Evolutionary conservation across 2,797 vertebrate genomes (phyloP), one percentile per base, ranked within the genome.

Genomic region (Pseudopleuronectes americanus): DNA sequence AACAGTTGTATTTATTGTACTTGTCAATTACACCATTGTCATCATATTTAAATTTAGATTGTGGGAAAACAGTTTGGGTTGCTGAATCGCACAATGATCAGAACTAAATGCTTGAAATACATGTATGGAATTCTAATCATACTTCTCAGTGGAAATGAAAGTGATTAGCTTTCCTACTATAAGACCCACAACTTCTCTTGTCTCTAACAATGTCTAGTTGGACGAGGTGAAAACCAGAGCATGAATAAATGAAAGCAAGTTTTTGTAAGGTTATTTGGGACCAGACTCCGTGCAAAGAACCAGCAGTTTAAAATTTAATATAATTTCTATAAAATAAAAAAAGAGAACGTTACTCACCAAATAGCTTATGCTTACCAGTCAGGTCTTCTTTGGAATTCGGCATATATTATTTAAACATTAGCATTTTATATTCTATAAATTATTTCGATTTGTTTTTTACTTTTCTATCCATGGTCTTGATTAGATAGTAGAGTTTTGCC

Each of bases 61-160:
- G 55, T 33, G 9, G n/a, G 6, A 2, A 9, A 52, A 49, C 26
- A 33, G 24, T 8, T 17, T 33, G 31, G 28, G 7, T 8, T 7
- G 7, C 7, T 31, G n/a, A 43, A 54, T 0, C 8, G 19, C 4
- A 41, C 1, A 55, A 52, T 26, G 6, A 45, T 52, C 49, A 52
- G 49, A 17, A 9, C 9, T 13, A 38, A 43, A 17, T 14, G 16
- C 16, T 43, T 43, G 16, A n/a, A 48, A 48, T 21, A 2, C 19
- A 21, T 2, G 0, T 22, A 19, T 19, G 48, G 13, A 48, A 22
- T 6, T 8, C 17, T 17, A 41, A 8, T 3, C n/a, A 17, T 2
- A 3, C 8, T 41, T 33, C 14, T 47, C 38, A 22, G 52, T 23
- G 48, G 28, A 79, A 80, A 55, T 58, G 58, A 81, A 83, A 83